Percentiles rank a stretch among this genome's conserved stretches.
Evolutionary conservation across 1,140 invertebrate species (phyloP).

Genomic region (Dendroctonus valens): DNA sequence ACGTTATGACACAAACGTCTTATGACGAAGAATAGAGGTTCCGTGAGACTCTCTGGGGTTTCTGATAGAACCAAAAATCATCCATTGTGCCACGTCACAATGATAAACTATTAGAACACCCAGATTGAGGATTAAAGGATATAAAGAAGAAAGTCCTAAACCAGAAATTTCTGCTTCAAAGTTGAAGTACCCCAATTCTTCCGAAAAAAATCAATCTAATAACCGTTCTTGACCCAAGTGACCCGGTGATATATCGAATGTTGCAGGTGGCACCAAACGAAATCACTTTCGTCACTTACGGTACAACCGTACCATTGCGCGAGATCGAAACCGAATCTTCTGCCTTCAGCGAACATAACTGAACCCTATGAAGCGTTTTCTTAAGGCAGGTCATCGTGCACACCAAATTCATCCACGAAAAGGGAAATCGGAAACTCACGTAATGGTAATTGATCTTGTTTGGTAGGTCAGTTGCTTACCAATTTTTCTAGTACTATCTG

Average conservation of each 20-base stretch:
- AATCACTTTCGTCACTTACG: conserved; percentile 35
- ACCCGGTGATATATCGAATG: conserved; percentile 26
- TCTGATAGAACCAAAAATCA: too few species aligned
- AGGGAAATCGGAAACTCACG: conserved; percentile 20
- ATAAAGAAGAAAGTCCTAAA: too few species aligned
- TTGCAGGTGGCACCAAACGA: conserved; percentile 30
- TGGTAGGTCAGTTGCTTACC: too few species aligned
- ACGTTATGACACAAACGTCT: too few species aligned
- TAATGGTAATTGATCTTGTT: background rate
- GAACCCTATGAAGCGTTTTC: conserved; percentile 35
- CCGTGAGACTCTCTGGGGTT: too few species aligned
- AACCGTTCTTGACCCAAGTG: conserved; percentile 14
- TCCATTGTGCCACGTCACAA: too few species aligned
- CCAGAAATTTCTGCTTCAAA: too few species aligned
- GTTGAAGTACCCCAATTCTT: too few species aligned
- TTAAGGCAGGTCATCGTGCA: conserved; percentile 31
- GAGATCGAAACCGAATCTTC: conserved; percentile 37
- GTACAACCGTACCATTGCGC: conserved; percentile 19
- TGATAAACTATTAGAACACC: too few species aligned
- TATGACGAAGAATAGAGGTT: too few species aligned
- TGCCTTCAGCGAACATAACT: conserved; percentile 36
- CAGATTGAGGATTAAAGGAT: too few species aligned
- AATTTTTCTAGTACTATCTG: too few species aligned
- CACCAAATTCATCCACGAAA: conserved; percentile 24
- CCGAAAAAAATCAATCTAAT: background rate